Evolutionary conservation across 2,888 invertebrate genomes (phyloP).

Genomic region (Archips crataeganus): DNA sequence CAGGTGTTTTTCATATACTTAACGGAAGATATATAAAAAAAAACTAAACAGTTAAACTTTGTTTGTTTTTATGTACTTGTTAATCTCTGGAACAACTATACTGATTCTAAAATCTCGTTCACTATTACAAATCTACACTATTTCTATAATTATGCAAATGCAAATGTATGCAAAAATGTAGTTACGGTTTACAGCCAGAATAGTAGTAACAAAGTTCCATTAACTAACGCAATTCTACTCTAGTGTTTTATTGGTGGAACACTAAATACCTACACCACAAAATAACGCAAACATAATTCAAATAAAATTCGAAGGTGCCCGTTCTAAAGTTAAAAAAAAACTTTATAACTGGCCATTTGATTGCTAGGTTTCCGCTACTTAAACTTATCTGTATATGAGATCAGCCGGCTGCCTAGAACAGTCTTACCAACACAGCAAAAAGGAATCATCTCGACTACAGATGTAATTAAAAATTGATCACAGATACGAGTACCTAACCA

Average conservation of each 20-base stretch:
- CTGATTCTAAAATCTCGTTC: no score
- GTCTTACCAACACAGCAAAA: conserved; percentile 29
- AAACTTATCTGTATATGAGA: conserved; percentile 26
- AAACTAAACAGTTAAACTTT: no score
- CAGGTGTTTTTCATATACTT: no score
- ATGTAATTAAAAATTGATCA: conserved; percentile 34
- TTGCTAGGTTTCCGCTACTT: conserved; percentile 29
- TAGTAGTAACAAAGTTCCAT: no score
- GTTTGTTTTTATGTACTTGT: no score
- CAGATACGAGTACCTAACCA: not conserved
- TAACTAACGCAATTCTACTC: not conserved
- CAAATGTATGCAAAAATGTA: no score
- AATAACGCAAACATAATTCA: not conserved
- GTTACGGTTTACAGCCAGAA: no score
- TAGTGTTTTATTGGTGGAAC: not conserved
- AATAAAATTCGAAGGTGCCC: not conserved
- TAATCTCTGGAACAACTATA: no score
- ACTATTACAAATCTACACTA: no score
- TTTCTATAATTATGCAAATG: no score
- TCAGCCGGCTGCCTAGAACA: conserved; percentile 14
- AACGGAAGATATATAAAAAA: no score
- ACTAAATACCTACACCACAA: not conserved
- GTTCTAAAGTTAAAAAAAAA: not conserved
- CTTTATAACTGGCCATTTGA: conserved; percentile 19
- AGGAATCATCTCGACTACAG: conserved; percentile 20